phyloP scores from a whole-genome alignment of 2,888 invertebrate genomes.

The Melanchra persicariae region DNA sequence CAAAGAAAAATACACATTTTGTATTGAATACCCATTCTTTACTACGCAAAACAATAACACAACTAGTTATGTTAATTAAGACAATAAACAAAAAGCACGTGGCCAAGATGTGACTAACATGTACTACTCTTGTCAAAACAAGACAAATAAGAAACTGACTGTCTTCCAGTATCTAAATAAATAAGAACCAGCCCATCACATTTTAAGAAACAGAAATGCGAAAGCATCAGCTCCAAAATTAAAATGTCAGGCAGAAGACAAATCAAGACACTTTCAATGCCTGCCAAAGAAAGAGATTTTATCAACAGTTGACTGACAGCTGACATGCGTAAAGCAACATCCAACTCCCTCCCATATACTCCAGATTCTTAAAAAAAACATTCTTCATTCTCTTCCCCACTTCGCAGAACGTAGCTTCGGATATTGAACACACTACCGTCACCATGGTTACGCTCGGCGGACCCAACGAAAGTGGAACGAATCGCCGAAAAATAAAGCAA shows the following conservation, averaged over 20 bases:
- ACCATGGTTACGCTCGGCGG: constrained; percentile 82
- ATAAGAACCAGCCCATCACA: neutral
- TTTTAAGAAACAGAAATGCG: neutral
- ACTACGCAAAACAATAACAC: constrained; percentile 17
- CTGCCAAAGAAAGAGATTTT: constrained; percentile 5
- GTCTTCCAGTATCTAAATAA: neutral
- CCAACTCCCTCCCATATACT: constrained; percentile 14
- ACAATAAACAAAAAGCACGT: constrained; percentile 40
- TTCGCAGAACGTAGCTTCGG: constrained; percentile 61
- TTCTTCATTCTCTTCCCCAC: constrained; percentile 45
- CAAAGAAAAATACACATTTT: neutral
- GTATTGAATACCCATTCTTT: constrained; percentile 15
- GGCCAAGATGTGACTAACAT: constrained; percentile 18
- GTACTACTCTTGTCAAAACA: constrained; percentile 15
- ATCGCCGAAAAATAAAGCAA: constrained; percentile 78
- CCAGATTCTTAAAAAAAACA: constrained; percentile 17
- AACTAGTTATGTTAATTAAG: constrained; percentile 45
- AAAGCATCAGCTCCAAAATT: constrained; percentile 6
- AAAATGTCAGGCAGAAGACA: neutral
- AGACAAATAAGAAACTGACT: neutral
- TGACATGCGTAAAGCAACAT: constrained; percentile 12
- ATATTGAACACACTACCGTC: constrained; percentile 81
- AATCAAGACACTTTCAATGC: neutral
- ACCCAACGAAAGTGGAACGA: constrained; percentile 85
- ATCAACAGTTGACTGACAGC: constrained; percentile 23